Base-by-base conservation (phyloP, 1,140 invertebrate genomes). In the Armadillidium nasatum region DNA sequence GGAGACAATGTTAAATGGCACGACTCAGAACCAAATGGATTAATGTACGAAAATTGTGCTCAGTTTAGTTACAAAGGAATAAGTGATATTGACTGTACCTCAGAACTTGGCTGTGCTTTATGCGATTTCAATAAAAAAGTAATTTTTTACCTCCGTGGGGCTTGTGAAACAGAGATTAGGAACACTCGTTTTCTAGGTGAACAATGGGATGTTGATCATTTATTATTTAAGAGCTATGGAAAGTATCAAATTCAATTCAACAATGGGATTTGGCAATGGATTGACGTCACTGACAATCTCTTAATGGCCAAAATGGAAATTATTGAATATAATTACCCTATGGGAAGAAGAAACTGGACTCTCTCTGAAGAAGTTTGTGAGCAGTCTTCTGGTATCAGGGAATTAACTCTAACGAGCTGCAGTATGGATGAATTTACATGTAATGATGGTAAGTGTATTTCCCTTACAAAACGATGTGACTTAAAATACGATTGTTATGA, bases 131-230 rank as follows among this genome's bases (percentile, higher is more conserved):
- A 21, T 0, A 43, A 10, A 4, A 46, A 44, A 10, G 46, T 46
- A 21, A 68, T 75, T 2, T 75, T 43, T 44, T 68, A 50, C 7
- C 33, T 75, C 0, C 21, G 66, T 10, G 73, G 73, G 4, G 67
- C 73, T 15, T 75, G 73, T 50, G 73, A 75, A 21, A 22, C 44
- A 13, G 73, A 75, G 19, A 44, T 69, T 3, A 19, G 66, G 9
- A 68, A 68, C 9, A 66, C 45, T 15, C 45, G 67, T 22, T 75
- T 75, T 43, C 43, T 75, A 21, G 66, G 54, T 0, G 45, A 68
- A 22, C 73, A 75, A 44, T 11, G 67, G 7, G 19, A 13, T 1
- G n/a, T 44, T 33, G 73, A 60, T 0, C 46, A 68, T 11, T 15
- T 75, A 22, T 19, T 69, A 7, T 75, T 75, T 44, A 21, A 44